Percentiles rank a stretch among this genome's conserved stretches.
Evolutionary conservation across 2,797 vertebrate genomes (phyloP).

Genomic region (Serranus cabrilla): DNA sequence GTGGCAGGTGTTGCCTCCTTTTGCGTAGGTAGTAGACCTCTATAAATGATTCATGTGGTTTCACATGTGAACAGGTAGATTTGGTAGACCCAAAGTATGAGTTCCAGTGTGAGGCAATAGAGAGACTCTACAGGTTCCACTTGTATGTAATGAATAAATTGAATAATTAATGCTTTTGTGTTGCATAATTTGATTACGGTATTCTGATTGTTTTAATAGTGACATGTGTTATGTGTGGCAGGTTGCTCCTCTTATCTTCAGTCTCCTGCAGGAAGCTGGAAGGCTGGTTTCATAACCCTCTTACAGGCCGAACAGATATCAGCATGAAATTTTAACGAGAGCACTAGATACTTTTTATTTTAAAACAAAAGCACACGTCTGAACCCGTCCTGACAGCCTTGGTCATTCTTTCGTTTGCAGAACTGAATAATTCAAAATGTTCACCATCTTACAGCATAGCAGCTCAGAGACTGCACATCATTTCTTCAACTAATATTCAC

Average conservation of each 20-base stretch:
- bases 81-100: slow-evolving; percentile 1
- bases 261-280: slow-evolving; percentile 19
- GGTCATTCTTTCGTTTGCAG: slow-evolving; percentile 15
- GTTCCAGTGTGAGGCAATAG: too few relatives aligned
- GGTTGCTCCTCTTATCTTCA: slow-evolving; percentile 29
- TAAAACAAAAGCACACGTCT: slow-evolving; percentile 24
- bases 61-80: slow-evolving; percentile 55
- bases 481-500: background rate
- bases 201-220: slow-evolving; percentile 16
- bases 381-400: slow-evolving; percentile 2
- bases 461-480: slow-evolving; percentile 16
- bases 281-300: slow-evolving; percentile 43
- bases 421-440: slow-evolving; percentile 59
- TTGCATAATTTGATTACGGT: background rate
- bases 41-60: slow-evolving; percentile 64
- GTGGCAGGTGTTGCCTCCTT: slow-evolving; percentile 55
- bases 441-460: slow-evolving; percentile 11
- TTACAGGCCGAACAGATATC: slow-evolving; percentile 45
- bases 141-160: background rate
- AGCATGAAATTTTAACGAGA: slow-evolving; percentile 63
- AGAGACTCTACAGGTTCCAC: slow-evolving; percentile 1
- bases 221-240: slow-evolving; percentile 35
- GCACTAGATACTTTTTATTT: slow-evolving; percentile 46
- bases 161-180: background rate
- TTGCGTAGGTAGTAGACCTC: slow-evolving; percentile 30